Percentiles rank a stretch among this genome's conserved stretches.
Evolutionary conservation across 1,140 invertebrate species (phyloP).

Genomic region (Lepidostoma basale): DNA sequence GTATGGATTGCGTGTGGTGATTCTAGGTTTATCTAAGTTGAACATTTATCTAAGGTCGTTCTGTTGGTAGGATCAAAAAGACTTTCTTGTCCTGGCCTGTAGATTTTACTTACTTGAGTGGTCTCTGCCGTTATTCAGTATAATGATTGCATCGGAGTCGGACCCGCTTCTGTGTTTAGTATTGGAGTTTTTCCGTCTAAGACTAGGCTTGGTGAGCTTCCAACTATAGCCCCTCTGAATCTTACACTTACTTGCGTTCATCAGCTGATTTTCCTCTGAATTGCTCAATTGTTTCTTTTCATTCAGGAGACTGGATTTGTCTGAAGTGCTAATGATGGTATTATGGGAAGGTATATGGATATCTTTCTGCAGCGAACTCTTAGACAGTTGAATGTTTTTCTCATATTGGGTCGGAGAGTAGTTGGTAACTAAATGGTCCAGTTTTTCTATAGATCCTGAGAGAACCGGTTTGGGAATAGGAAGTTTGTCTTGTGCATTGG

Average conservation of each 20-base stretch:
- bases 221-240: slow-evolving; percentile 72
- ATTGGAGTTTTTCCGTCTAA: slow-evolving; percentile 61
- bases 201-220: slow-evolving; percentile 70
- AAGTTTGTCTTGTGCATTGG: slow-evolving; percentile 36
- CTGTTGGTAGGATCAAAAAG: too few relatives aligned
- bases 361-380: slow-evolving; percentile 42
- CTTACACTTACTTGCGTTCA: slow-evolving; percentile 58
- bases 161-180: slow-evolving; percentile 63
- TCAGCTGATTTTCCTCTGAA: slow-evolving; percentile 36
- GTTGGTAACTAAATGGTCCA: slow-evolving; percentile 31
- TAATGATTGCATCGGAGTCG: slow-evolving; percentile 63
- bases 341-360: slow-evolving; percentile 49
- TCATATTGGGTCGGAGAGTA: slow-evolving; percentile 54
- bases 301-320: slow-evolving; percentile 58
- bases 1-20: too few relatives aligned
- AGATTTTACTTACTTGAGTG: slow-evolving; percentile 65
- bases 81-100: too few relatives aligned
- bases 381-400: slow-evolving; percentile 57
- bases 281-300: slow-evolving; percentile 35
- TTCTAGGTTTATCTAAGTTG: too few relatives aligned
- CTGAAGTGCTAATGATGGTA: slow-evolving; percentile 54
- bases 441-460: slow-evolving; percentile 39
- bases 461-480: slow-evolving; percentile 33
- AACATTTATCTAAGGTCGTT: too few relatives aligned
- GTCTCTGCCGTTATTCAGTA: slow-evolving; percentile 72